Conservation (phyloP, 2,113 vertebrate species). For the Nipponia nippon region DNA sequence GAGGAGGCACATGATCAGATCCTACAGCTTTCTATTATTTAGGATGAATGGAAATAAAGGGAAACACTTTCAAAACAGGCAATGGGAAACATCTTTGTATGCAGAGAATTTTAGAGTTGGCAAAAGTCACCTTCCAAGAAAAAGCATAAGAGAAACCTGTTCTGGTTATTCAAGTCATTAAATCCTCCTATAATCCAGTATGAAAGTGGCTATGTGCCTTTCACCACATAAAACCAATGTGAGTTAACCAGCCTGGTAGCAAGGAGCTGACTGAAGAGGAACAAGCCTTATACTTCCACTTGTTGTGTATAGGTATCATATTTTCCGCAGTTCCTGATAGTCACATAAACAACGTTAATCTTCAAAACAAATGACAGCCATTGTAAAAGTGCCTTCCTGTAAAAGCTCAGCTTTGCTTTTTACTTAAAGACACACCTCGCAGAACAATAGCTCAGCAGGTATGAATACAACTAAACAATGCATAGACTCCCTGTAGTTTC, state of each 20-base stretch:
- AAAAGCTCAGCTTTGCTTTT: slow-evolving; percentile 58
- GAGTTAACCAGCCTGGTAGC: background rate
- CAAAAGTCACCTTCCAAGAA: background rate
- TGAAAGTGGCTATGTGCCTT: background rate
- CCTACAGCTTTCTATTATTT: slow-evolving; percentile 57
- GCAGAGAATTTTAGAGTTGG: background rate
- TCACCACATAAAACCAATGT: background rate
- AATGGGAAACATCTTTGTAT: background rate
- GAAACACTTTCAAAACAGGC: background rate
- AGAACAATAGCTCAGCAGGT: slow-evolving; percentile 81
- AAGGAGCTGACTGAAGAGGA: background rate
- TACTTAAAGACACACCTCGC: slow-evolving; percentile 73
- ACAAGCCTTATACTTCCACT: background rate
- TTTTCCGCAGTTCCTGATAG: background rate
- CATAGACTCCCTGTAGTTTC: background rate
- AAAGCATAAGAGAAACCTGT: background rate
- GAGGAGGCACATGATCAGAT: slow-evolving; percentile 21
- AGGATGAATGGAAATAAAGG: slow-evolving; percentile 34
- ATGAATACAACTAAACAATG: slow-evolving; percentile 45
- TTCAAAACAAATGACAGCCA: slow-evolving; percentile 54
- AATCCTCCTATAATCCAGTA: background rate
- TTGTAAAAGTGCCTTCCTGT: slow-evolving; percentile 48
- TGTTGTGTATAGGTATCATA: background rate
- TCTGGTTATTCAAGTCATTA: background rate
- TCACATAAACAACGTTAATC: slow-evolving; percentile 13